Conservation (phyloP, 2,797 vertebrate genomes). For the Scolopax bukidnonensis region DNA sequence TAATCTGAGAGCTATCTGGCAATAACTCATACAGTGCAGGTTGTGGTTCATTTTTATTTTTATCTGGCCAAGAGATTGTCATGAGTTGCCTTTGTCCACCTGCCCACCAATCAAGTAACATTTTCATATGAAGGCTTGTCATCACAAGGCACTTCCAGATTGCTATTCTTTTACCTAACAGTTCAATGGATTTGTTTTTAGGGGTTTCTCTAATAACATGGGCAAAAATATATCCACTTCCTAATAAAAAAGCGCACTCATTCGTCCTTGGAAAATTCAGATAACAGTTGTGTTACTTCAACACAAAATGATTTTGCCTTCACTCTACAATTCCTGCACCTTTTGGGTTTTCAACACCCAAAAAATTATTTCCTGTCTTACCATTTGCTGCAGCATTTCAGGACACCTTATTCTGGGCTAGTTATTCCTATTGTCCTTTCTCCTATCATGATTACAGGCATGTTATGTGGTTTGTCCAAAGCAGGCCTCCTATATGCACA, state of each 20-base stretch:
- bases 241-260: not conserved
- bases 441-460: not conserved
- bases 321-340: not conserved
- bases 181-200: not conserved
- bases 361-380: not conserved
- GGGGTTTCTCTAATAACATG: not conserved
- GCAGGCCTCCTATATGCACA: not conserved
- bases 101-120: not conserved
- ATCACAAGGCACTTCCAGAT: not conserved
- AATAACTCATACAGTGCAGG: not conserved
- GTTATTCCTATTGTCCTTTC: not conserved
- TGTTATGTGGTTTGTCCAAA: not conserved
- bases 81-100: not conserved
- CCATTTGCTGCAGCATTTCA: not conserved
- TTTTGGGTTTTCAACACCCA: not conserved
- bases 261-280: not conserved
- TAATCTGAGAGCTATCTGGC: not conserved
- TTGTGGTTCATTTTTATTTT: slow-evolving; percentile 18
- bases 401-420: not conserved
- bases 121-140: not conserved
- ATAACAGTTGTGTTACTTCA: not conserved
- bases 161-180: not conserved
- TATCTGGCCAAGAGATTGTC: not conserved
- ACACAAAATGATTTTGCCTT: not conserved
- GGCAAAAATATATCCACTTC: not conserved